Evolutionary conservation across 2,113 vertebrate genomes (phyloP).

Genomic region (Etheostoma spectabile): DNA sequence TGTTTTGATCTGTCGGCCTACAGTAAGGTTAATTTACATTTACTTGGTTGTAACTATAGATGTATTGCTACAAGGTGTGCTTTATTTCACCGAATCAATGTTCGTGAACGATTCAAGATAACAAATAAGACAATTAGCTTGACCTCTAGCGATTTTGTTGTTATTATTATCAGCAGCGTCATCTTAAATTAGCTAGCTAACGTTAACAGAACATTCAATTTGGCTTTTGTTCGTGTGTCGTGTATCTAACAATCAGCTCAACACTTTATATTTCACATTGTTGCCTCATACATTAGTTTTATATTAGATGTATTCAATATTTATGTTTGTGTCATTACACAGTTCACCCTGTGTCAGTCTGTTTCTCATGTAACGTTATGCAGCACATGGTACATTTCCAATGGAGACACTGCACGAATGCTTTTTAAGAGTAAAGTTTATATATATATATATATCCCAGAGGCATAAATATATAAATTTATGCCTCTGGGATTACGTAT

Average conservation of each 20-base stretch:
- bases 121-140: background rate
- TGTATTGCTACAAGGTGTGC: rapidly evolving
- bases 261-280: background rate
- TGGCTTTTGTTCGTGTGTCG: background rate
- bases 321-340: background rate
- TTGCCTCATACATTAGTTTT: background rate
- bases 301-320: background rate
- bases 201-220: background rate
- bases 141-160: background rate
- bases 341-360: background rate
- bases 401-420: too few relatives aligned
- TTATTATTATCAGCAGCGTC: background rate
- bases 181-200: background rate
- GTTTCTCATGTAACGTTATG: background rate
- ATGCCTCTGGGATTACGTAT: too few relatives aligned
- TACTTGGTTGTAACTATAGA: background rate
- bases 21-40: background rate
- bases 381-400: too few relatives aligned
- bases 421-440: too few relatives aligned
- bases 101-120: background rate
- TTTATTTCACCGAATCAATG: background rate
- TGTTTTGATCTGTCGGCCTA: background rate
- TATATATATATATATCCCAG: too few relatives aligned
- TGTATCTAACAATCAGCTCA: background rate
- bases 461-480: too few relatives aligned